Conservation (phyloP, 2,888 invertebrate genomes). For the Coelogynopora nodosa region DNA sequence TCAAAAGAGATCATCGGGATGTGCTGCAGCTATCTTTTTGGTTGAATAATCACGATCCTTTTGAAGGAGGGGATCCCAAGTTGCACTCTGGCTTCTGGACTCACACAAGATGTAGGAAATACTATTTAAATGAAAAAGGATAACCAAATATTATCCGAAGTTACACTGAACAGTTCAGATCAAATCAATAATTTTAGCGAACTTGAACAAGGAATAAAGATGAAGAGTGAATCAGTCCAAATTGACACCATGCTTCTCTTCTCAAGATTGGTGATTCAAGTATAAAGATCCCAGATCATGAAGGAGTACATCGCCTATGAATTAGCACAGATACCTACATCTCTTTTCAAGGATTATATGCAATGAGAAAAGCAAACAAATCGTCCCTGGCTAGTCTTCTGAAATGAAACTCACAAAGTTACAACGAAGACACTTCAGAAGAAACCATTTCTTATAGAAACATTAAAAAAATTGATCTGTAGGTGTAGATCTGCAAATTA, state of each 20-base stretch:
- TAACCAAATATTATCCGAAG: background rate
- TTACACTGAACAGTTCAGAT: conserved; percentile 5
- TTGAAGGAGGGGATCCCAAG: background rate
- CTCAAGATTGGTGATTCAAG: conserved; percentile 20
- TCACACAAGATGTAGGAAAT: conserved; percentile 9
- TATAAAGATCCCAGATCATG: background rate
- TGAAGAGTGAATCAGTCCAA: background rate
- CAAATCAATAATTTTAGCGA: conserved; percentile 19
- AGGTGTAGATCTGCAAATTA: background rate
- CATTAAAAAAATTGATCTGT: background rate
- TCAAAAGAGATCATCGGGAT: background rate
- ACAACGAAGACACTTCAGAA: background rate
- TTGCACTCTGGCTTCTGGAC: conserved; percentile 15
- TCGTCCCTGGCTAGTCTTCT: background rate
- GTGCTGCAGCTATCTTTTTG: background rate
- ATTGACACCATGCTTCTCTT: background rate
- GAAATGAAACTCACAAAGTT: conserved; percentile 10
- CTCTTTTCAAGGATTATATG: background rate
- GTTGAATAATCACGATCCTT: conserved; percentile 11
- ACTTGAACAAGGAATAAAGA: conserved; percentile 10
- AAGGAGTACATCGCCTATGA: conserved; percentile 10
- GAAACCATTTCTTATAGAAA: background rate
- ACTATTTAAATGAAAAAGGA: conserved; percentile 5
- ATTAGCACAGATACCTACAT: background rate
- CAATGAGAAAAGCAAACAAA: conserved; percentile 7